A percentile compares a stretch with the other conserved stretches of the same genome.
phyloP scores from a whole-genome alignment of 2,888 invertebrate species.

The Trichacis sp. region DNA sequence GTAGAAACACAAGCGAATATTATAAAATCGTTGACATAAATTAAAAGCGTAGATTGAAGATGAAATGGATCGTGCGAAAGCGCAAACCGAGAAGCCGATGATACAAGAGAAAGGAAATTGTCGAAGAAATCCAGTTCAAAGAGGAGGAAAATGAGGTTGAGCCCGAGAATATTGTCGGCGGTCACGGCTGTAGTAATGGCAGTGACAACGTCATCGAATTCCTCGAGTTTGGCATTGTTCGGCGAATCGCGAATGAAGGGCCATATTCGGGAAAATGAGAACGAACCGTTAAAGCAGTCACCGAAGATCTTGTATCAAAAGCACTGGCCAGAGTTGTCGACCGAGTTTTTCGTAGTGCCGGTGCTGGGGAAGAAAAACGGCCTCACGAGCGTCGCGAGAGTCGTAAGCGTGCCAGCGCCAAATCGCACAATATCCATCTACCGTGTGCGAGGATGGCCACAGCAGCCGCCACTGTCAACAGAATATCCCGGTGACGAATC shows the following conservation, averaged over 20 bases:
- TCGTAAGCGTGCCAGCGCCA: conserved; percentile 65
- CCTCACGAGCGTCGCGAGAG: conserved; percentile 57
- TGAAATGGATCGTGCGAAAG: conserved; percentile 26
- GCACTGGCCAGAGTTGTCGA: conserved; percentile 82
- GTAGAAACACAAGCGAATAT: neutral
- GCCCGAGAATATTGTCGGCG: conserved; percentile 63
- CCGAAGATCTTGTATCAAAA: conserved; percentile 48
- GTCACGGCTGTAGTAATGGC: conserved; percentile 62
- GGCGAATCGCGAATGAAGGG: neutral
- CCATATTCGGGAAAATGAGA: conserved; percentile 35
- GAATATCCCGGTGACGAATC: conserved; percentile 55
- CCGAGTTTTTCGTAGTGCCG: conserved; percentile 86
- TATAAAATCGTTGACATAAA: neutral
- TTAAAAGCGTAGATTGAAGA: conserved; percentile 1
- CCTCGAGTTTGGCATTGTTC: conserved; percentile 42
- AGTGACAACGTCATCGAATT: conserved; percentile 48
- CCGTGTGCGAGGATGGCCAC: conserved; percentile 50
- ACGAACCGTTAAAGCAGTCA: conserved; percentile 41
- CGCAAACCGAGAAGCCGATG: conserved; percentile 27
- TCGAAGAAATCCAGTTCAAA: neutral
- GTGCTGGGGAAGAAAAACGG: conserved; percentile 60
- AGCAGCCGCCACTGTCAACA: conserved; percentile 21
- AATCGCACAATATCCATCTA: conserved; percentile 61
- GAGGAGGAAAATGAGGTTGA: conserved; percentile 56
- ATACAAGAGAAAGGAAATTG: conserved; percentile 5